Conservation (phyloP, 2,888 invertebrate genomes). For the Boloria selene region DNA sequence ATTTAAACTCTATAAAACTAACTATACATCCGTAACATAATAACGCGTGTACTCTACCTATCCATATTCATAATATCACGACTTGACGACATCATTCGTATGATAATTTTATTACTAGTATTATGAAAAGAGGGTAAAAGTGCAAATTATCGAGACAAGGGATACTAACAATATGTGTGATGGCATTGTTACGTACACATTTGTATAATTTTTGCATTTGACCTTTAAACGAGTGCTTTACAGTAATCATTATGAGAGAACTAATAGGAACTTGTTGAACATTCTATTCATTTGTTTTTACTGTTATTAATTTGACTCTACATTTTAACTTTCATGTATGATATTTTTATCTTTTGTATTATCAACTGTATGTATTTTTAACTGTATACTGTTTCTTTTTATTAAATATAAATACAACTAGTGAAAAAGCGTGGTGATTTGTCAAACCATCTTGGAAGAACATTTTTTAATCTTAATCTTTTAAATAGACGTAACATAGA, state of each 20-base stretch:
- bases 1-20: constrained; percentile 2
- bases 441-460: no score
- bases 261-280: constrained; percentile 44
- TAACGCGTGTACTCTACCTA: constrained; percentile 1
- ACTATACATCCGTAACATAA: constrained; percentile 1
- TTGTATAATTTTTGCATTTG: constrained; percentile 70
- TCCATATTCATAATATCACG: constrained; percentile 13
- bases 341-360: background rate
- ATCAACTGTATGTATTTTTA: background rate
- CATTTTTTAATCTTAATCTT: no score
- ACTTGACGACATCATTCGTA: constrained; percentile 57
- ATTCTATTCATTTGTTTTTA: constrained; percentile 24
- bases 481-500: no score
- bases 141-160: constrained; percentile 58
- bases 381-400: background rate
- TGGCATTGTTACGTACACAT: constrained; percentile 56
- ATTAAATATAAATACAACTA: no score
- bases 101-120: constrained; percentile 70
- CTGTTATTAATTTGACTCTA: background rate
- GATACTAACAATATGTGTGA: constrained; percentile 55
- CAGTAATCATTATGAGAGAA: constrained; percentile 37
- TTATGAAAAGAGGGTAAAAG: constrained; percentile 72
- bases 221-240: constrained; percentile 45
- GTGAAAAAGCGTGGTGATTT: no score
- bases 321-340: background rate